Percentiles rank a stretch among this genome's conserved stretches.
Conservation (phyloP, 2,797 vertebrate genomes). For the Labeo calbasu region DNA sequence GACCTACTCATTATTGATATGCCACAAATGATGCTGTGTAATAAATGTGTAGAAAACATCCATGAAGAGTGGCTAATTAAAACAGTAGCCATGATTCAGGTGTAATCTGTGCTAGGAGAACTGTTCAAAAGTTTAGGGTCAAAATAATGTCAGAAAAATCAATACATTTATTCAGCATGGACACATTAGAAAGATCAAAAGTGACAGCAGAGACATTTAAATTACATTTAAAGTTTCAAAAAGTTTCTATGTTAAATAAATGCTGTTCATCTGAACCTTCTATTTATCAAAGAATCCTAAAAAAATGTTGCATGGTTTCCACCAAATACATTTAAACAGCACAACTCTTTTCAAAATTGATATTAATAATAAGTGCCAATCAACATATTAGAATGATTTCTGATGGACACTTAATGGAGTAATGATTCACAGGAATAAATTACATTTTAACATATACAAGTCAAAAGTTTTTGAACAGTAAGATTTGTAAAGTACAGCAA, state of each 20-base stretch:
- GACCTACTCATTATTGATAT: constrained; percentile 19
- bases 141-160: not conserved
- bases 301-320: not conserved
- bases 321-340: not conserved
- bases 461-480: too few relatives aligned
- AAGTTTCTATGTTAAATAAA: not conserved
- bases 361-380: not conserved
- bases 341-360: not conserved
- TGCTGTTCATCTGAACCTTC: not conserved
- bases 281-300: not conserved
- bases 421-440: not conserved
- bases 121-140: not conserved
- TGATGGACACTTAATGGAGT: not conserved
- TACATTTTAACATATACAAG: not conserved
- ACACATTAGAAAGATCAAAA: not conserved
- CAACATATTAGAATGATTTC: not conserved
- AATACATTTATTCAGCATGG: not conserved
- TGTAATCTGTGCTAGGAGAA: not conserved
- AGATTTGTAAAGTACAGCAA: too few relatives aligned
- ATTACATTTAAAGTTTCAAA: too few relatives aligned
- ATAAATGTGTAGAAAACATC: constrained; percentile 40
- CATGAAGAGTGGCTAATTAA: constrained; percentile 40
- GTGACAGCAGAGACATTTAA: not conserved
- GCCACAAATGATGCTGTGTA: constrained; percentile 21
- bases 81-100: not conserved